A percentile compares a stretch with the other conserved stretches of the same genome.
Evolutionary conservation across 2,797 vertebrate species (phyloP).

Genomic region (Neostethus bicornis): DNA sequence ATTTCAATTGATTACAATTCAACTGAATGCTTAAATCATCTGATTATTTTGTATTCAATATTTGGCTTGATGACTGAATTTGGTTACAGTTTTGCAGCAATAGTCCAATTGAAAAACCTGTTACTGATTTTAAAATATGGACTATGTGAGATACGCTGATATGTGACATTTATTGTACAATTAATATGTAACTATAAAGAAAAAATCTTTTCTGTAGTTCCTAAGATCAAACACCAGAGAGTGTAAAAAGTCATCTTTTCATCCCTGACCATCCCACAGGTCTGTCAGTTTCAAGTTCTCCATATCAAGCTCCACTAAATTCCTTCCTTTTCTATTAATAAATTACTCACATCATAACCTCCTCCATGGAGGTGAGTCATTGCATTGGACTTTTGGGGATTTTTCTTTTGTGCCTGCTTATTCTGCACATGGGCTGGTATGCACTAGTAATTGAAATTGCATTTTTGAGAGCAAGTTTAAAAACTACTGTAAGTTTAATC

Average conservation of each 20-base stretch:
- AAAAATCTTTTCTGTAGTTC: conserved; percentile 19
- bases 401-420: conserved; percentile 13
- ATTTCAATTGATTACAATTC: too few species aligned
- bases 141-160: too few species aligned
- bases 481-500: conserved; percentile 51
- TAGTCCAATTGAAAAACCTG: too few species aligned
- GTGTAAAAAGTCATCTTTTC: conserved; percentile 39
- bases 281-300: background rate
- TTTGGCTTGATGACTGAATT: too few species aligned
- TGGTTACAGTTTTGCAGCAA: too few species aligned
- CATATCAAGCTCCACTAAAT: conserved; percentile 10
- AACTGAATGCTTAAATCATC: too few species aligned
- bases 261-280: background rate
- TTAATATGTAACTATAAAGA: too few species aligned
- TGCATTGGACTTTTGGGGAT: conserved; percentile 14
- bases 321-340: conserved; percentile 16
- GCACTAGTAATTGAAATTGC: conserved; percentile 51
- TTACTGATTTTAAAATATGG: too few species aligned
- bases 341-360: conserved; percentile 21
- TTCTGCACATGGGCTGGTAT: background rate
- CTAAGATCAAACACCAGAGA: conserved; percentile 64
- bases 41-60: too few species aligned
- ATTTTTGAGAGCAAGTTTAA: background rate
- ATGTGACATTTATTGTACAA: too few species aligned
- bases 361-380: conserved; percentile 15